A percentile compares a stretch with the other conserved stretches of the same genome.
Evolutionary conservation across 2,113 vertebrate species (phyloP).

Genomic region (Glareola pratincola): DNA sequence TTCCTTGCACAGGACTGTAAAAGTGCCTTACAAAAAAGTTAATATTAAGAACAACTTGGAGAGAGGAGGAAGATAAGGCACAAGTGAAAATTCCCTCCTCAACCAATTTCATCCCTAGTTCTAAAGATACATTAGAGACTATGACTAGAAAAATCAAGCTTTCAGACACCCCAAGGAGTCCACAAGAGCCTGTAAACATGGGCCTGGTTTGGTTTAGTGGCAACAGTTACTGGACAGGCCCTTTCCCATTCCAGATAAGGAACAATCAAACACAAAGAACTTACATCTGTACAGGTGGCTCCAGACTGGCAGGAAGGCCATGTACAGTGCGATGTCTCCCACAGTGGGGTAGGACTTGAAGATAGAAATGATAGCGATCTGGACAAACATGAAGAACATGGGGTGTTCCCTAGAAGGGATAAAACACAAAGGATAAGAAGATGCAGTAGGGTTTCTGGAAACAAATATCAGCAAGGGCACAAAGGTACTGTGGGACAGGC

Average conservation of each 20-base stretch:
- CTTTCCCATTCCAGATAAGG: not conserved
- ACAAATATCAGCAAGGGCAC: not conserved
- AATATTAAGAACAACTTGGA: not conserved
- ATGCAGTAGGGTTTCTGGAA: not conserved
- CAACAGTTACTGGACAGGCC: not conserved
- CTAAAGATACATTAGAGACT: not conserved
- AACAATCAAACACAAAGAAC: constrained; percentile 35
- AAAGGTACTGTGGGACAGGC: not conserved
- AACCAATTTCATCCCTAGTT: not conserved
- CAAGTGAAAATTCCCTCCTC: not conserved
- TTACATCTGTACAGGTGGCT: constrained; percentile 94
- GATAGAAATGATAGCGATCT: constrained; percentile 93
- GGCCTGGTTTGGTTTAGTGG: not conserved
- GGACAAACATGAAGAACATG: constrained; percentile 96
- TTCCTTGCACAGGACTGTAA: not conserved
- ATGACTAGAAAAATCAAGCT: not conserved
- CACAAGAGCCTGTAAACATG: not conserved
- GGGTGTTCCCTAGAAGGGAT: constrained; percentile 87
- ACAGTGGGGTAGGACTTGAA: constrained; percentile 98
- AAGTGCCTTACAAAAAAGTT: not conserved
- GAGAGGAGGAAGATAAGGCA: not conserved
- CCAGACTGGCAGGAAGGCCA: constrained; percentile 96
- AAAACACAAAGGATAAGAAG: not conserved
- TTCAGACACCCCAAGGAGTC: not conserved
- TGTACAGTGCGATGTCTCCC: constrained; percentile 91